Evolutionary conservation across 2,113 vertebrate species (phyloP), one percentile per base, ranked within the genome.

Genomic region (Apteryx mantelli): DNA sequence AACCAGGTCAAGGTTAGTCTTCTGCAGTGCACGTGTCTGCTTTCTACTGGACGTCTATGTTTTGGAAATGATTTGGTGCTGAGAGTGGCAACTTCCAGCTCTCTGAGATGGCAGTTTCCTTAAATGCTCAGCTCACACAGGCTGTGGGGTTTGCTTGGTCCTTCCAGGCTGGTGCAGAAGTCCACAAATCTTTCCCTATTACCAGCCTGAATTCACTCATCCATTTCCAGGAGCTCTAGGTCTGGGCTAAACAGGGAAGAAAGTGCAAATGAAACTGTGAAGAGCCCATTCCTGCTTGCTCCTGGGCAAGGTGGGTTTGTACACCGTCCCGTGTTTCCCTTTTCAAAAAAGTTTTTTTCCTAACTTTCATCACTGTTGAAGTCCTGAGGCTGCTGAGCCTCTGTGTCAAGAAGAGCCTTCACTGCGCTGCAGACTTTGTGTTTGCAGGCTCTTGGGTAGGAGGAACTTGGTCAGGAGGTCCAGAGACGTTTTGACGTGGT

Each of bases 371-470:
- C 0, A 2, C 36, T 69, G 78, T 61, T 52, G 64, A n/a, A 87
- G 91, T 55, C 34, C 44, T 66, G 36, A 40, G 91, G 69, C 89
- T 53, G 76, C 88, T 95, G 89, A 82, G 80, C 93, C 88, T 58
- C 77, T 75, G 13, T n/a, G 34, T 95, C 74, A 89, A 78, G 82
- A 55, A 44, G 22, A 61, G 84, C 18, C 13, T 71, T 77, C 65
- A 94, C 42, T 71, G 77, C 58, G 44, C 44, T 55, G 82, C 92
- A 79, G 82, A 81, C 73, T 74, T 95, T 55, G 91, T 88, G 68
- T 84, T 89, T 89, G 95, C 82, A 66, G 94, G 46, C 38, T 79
- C 90, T 76, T 91, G 82, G 96, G 95, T 87, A 68, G 26, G 91
- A 74, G 73, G 26, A 42, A 34, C 74, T 87, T 68, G 86, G 90